Evolutionary conservation across 2,888 invertebrate species (phyloP).

Genomic region (Balanococcus diminutus): DNA sequence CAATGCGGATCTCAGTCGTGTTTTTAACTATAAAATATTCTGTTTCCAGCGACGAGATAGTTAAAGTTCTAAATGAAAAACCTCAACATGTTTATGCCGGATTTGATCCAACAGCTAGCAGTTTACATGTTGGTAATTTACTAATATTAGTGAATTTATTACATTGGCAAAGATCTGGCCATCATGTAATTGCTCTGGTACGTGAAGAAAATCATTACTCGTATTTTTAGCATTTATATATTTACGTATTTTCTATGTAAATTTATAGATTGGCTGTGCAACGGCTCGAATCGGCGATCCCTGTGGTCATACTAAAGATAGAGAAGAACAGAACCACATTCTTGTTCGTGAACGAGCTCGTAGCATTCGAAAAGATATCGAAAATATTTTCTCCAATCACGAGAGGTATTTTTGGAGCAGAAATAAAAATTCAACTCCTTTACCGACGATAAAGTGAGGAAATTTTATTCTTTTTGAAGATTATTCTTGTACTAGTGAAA

Average conservation of each 20-base stretch:
- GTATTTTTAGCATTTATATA: neutral
- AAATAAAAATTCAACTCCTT: slow-evolving; percentile 62
- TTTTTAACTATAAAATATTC: too few relatives aligned
- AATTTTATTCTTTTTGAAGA: too few relatives aligned
- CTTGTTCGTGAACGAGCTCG: slow-evolving; percentile 72
- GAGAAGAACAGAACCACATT: slow-evolving; percentile 69
- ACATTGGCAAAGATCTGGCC: slow-evolving; percentile 91
- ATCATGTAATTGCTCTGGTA: slow-evolving; percentile 85
- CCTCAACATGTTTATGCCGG: slow-evolving; percentile 91
- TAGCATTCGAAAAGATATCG: slow-evolving; percentile 73
- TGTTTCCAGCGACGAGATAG: slow-evolving; percentile 70
- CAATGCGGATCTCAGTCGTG: too few relatives aligned
- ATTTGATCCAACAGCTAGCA: slow-evolving; percentile 96
- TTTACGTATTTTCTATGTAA: too few relatives aligned
- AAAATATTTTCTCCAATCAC: slow-evolving; percentile 83
- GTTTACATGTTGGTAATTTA: slow-evolving; percentile 95
- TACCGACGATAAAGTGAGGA: slow-evolving; percentile 68
- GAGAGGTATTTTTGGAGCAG: slow-evolving; percentile 75
- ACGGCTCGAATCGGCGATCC: slow-evolving; percentile 97
- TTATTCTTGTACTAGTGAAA: too few relatives aligned
- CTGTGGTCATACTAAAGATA: slow-evolving; percentile 82
- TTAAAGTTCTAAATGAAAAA: slow-evolving; percentile 68
- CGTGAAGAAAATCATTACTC: slow-evolving; percentile 58
- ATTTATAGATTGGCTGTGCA: slow-evolving; percentile 83
- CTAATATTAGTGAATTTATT: slow-evolving; percentile 86